Conservation (phyloP, 2,113 vertebrate genomes). For the Crotophaga sulcirostris region DNA sequence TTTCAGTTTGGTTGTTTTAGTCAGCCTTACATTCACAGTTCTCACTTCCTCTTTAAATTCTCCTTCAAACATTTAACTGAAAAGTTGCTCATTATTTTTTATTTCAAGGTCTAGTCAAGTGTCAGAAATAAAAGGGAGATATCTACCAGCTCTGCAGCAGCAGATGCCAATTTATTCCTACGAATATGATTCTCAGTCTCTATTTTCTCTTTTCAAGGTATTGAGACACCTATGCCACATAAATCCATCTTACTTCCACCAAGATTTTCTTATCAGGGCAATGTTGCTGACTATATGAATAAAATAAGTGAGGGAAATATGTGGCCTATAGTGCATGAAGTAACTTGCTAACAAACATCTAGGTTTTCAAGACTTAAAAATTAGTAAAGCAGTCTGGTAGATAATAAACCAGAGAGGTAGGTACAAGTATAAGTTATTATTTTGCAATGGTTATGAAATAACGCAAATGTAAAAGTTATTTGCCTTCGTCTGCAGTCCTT, state of each 20-base stretch:
- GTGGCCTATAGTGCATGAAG: not conserved
- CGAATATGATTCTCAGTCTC: conserved; percentile 18
- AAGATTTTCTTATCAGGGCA: not conserved
- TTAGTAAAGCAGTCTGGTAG: not conserved
- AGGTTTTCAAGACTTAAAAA: not conserved
- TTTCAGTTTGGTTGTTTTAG: not conserved
- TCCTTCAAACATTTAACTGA: conserved; percentile 29
- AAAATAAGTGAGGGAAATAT: not conserved
- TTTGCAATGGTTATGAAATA: not conserved
- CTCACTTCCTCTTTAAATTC: conserved; percentile 20
- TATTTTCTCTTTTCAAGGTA: conserved; percentile 39
- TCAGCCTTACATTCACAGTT: not conserved
- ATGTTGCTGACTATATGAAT: not conserved
- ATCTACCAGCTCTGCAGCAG: conserved; percentile 27
- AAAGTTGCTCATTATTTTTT: conserved; percentile 65
- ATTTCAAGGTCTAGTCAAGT: conserved; percentile 51
- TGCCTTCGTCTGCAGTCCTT: not conserved
- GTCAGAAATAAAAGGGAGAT: conserved; percentile 24
- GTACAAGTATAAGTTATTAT: not conserved
- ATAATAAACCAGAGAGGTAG: not conserved
- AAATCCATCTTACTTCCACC: conserved; percentile 32
- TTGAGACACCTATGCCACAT: not conserved
- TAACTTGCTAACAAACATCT: not conserved
- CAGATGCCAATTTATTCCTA: conserved; percentile 54
- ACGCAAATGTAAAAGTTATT: not conserved